These are phyloP conservation scores for Enhydra lutris DNA, from an alignment of 2,113 vertebrate genomes.

Conservation along the genomic window DNA sequence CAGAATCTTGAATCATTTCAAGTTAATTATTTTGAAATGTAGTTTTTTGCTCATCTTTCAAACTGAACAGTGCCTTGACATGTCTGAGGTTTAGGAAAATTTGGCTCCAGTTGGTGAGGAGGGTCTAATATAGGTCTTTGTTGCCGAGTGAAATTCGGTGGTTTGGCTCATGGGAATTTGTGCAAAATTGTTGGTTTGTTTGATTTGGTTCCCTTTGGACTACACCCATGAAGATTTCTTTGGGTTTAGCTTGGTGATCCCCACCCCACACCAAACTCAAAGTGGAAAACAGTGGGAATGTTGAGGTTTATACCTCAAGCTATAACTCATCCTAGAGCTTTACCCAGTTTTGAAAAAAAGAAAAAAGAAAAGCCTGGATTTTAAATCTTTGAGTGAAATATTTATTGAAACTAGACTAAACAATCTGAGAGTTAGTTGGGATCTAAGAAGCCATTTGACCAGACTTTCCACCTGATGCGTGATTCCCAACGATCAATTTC, in stretches of 20 bases:
- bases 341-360: not conserved
- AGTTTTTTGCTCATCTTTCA: conserved; percentile 59
- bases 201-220: conserved; percentile 62
- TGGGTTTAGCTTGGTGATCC: conserved; percentile 59
- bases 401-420: conserved; percentile 64
- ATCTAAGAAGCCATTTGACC: not conserved
- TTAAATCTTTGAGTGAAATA: conserved; percentile 51
- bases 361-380: not conserved
- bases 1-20: conserved; percentile 22
- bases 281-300: conserved; percentile 50
- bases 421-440: not conserved
- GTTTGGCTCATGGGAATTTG: conserved; percentile 65
- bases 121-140: conserved; percentile 56
- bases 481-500: not conserved
- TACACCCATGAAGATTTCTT: conserved; percentile 62
- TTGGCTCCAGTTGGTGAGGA: conserved; percentile 35
- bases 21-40: conserved; percentile 45
- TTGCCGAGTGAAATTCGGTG: conserved; percentile 59
- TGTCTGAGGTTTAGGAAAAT: conserved; percentile 58
- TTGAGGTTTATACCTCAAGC: conserved; percentile 62
- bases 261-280: conserved; percentile 63
- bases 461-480: conserved; percentile 1
- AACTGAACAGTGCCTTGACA: not conserved
- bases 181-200: conserved; percentile 61
- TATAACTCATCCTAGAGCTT: conserved; percentile 49